Evolutionary conservation across 2,113 vertebrate genomes (phyloP).

Genomic region (Anseranas semipalmata): DNA sequence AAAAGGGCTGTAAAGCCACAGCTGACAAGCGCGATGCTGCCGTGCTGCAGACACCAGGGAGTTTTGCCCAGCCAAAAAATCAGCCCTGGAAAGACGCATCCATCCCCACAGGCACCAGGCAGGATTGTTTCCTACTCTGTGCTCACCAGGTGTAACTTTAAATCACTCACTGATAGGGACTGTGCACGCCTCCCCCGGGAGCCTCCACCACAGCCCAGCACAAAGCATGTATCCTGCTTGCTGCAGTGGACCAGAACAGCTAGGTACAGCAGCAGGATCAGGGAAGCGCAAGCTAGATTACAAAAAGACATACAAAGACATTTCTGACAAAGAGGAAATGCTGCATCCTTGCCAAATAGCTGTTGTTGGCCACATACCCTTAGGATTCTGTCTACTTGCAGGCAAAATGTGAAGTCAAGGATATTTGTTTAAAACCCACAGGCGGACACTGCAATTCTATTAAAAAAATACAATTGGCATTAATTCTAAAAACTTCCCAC

Average conservation of each 20-base stretch:
- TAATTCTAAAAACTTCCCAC: conserved; percentile 68
- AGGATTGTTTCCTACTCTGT: neutral
- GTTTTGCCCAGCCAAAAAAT: neutral
- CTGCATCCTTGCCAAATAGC: neutral
- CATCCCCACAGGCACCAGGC: neutral
- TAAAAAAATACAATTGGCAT: conserved; percentile 55
- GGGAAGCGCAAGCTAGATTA: neutral
- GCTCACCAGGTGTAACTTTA: neutral
- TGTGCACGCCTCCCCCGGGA: neutral
- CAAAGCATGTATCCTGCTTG: neutral
- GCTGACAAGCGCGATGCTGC: neutral
- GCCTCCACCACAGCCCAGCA: neutral
- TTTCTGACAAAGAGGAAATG: neutral
- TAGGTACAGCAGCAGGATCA: neutral
- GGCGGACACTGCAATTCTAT: conserved; percentile 31
- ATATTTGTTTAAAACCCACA: conserved; percentile 54
- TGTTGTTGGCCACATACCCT: neutral
- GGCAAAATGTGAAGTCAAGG: conserved; percentile 13
- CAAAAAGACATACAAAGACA: neutral
- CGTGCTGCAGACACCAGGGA: neutral
- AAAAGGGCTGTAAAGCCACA: neutral
- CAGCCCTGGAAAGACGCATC: neutral
- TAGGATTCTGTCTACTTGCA: conserved; percentile 8
- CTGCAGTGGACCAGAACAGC: neutral
- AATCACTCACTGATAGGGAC: neutral